phyloP scores from a whole-genome alignment of 2,113 vertebrate genomes.

The Motacilla alba region DNA sequence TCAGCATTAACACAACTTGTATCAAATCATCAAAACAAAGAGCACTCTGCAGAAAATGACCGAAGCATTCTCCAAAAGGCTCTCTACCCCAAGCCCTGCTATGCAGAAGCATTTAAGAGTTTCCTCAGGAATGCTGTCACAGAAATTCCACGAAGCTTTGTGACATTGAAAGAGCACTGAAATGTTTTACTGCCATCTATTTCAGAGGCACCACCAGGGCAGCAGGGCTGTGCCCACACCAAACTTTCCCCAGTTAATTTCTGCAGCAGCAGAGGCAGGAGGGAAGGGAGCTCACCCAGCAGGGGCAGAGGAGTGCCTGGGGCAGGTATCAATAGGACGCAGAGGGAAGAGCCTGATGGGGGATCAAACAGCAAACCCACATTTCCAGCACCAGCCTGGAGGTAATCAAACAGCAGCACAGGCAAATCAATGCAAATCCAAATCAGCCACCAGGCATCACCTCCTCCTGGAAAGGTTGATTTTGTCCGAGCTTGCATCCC shows the following conservation, averaged over 20 bases:
- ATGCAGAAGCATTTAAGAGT: rapidly evolving
- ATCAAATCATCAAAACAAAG: not conserved
- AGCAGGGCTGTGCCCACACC: not conserved
- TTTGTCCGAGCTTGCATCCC: not conserved
- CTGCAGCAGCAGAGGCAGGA: not conserved
- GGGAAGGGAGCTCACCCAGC: not conserved
- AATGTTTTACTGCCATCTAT: not conserved
- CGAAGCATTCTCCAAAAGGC: not conserved
- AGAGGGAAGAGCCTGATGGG: not conserved
- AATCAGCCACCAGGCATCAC: not conserved
- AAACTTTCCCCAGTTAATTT: not conserved
- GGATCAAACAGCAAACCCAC: not conserved
- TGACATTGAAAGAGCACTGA: not conserved
- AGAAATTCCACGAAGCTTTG: not conserved
- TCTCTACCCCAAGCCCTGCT: not conserved
- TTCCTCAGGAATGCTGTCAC: not conserved
- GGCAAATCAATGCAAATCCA: constrained; percentile 11
- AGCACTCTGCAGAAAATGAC: not conserved
- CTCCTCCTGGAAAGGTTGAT: not conserved
- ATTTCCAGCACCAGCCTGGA: not conserved
- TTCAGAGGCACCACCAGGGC: not conserved
- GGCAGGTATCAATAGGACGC: not conserved
- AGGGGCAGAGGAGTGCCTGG: not conserved
- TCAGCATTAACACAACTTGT: not conserved
- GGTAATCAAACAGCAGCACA: not conserved